These are phyloP conservation scores for Microtus pennsylvanicus DNA, from an alignment of 2,113 vertebrate species.

Conservation along the genomic window DNA sequence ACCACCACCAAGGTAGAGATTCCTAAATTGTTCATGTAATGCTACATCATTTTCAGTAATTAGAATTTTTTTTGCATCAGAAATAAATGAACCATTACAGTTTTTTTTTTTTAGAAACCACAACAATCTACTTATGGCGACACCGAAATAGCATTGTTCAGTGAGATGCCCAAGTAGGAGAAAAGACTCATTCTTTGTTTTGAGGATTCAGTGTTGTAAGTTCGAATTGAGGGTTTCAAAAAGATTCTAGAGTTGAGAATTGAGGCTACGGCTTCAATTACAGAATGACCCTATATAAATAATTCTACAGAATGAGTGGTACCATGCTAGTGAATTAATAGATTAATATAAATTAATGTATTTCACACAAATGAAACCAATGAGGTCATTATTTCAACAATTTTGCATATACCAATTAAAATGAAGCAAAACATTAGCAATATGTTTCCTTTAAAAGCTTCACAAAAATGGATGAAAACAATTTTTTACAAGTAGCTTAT, in stretches of 20 bases:
- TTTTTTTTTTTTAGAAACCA: background rate
- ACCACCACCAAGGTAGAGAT: background rate
- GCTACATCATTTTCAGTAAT: background rate
- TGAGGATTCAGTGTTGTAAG: background rate
- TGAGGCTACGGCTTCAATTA: background rate
- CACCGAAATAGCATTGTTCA: background rate
- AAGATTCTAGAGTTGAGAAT: background rate
- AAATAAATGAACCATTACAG: background rate
- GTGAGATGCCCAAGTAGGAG: background rate
- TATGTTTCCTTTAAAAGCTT: slow-evolving; percentile 29
- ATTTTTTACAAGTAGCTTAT: background rate
- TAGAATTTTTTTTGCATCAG: background rate
- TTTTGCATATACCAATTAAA: background rate
- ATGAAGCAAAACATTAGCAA: background rate
- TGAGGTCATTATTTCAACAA: background rate
- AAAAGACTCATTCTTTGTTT: background rate
- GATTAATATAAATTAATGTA: background rate
- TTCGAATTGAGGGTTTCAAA: background rate
- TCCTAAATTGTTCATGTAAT: background rate
- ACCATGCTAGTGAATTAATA: background rate
- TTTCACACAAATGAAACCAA: background rate
- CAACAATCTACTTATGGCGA: background rate
- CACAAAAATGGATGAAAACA: background rate
- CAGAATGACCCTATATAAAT: background rate
- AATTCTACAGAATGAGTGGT: background rate